Percentiles rank a stretch among this genome's conserved stretches.
Conservation (phyloP, 2,113 vertebrate species). For the Campylomormyrus tamandua region DNA sequence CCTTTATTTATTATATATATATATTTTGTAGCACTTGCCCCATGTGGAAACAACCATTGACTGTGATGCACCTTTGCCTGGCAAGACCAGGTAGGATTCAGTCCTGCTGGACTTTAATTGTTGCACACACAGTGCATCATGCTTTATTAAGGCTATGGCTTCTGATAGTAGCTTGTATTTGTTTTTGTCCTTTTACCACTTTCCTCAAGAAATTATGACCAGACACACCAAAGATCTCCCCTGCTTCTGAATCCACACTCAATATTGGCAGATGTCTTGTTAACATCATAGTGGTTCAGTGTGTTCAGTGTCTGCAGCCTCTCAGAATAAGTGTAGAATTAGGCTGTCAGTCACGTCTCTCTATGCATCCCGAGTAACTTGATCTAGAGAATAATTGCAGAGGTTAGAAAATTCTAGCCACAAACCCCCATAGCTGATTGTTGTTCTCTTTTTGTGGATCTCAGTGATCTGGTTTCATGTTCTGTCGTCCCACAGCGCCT, state of each 20-base stretch:
- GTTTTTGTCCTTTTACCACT: not conserved
- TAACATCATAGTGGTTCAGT: not conserved
- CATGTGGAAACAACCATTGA: slow-evolving; percentile 35
- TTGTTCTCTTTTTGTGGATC: not conserved
- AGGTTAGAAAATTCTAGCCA: not conserved
- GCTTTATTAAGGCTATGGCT: not conserved
- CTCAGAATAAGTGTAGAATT: not conserved
- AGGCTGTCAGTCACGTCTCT: not conserved
- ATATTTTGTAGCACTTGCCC: slow-evolving; percentile 6
- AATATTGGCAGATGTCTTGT: not conserved
- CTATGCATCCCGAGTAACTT: not conserved
- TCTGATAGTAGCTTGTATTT: not conserved
- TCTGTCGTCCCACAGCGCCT: slow-evolving; percentile 38
- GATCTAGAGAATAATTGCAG: not conserved
- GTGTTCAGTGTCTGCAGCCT: not conserved
- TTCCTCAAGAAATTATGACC: not conserved
- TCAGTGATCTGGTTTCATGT: not conserved
- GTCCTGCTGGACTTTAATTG: not conserved
- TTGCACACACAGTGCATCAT: not conserved
- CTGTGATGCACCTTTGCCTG: slow-evolving; percentile 49
- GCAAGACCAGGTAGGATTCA: slow-evolving; percentile 45
- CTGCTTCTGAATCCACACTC: not conserved
- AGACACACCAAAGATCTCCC: not conserved
- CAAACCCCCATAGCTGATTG: not conserved
- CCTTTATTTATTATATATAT: not conserved